Conservation (phyloP, 2,113 vertebrate species). For the Onychostoma macrolepis region DNA sequence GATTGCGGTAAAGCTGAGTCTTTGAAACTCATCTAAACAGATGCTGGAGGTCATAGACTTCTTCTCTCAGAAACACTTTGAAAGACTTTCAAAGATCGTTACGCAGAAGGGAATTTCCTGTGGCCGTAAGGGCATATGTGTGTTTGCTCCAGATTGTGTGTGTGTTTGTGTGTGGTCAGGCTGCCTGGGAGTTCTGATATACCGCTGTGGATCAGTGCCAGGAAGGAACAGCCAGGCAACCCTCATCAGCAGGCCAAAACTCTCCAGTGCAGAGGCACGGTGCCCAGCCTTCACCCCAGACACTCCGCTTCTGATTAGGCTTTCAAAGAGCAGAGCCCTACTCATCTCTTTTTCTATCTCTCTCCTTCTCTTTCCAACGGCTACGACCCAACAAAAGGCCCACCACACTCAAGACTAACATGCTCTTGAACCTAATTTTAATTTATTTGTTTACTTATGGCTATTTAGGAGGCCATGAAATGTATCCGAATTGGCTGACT, state of each 20-base stretch:
- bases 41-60: conserved; percentile 26
- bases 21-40: conserved; percentile 40
- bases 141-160: conserved; percentile 34
- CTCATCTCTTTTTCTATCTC: conserved; percentile 7
- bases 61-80: conserved; percentile 18
- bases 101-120: conserved; percentile 48
- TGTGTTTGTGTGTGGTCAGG: conserved; percentile 46
- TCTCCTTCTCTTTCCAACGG: not conserved
- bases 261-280: conserved; percentile 39
- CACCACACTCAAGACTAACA: conserved; percentile 1
- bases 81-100: conserved; percentile 27
- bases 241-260: conserved; percentile 44
- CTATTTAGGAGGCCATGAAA: conserved; percentile 5
- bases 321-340: conserved; percentile 36
- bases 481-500: not conserved
- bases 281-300: conserved; percentile 44
- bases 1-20: not conserved
- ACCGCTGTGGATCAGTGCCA: conserved; percentile 46
- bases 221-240: conserved; percentile 50
- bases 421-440: conserved; percentile 7
- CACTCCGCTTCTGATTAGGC: conserved; percentile 47
- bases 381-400: conserved; percentile 1
- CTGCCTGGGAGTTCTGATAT: conserved; percentile 40
- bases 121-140: conserved; percentile 38
- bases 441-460: conserved; percentile 14